Base-by-base conservation (phyloP, 2,888 invertebrate genomes). In the Eueremaeus valkanovi region DNA sequence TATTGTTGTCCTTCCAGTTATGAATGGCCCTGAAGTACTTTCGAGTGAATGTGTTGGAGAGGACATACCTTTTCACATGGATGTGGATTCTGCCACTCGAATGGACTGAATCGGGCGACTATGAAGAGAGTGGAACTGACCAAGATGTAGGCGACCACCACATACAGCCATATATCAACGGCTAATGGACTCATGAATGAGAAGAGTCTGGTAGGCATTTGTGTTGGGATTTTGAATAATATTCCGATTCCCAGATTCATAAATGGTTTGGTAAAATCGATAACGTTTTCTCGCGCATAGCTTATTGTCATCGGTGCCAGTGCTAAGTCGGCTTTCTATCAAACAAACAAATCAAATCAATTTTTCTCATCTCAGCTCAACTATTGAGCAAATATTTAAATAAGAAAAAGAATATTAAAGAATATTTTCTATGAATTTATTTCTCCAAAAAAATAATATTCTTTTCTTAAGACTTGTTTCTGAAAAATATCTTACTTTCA, bases 261-360 rank as follows among this genome's bases (percentile, higher is more conserved):
- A 85, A 96, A 98, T 0, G 97, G 98, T 82, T 96, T 96, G 0
- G 97, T 97, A 84, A 98, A 98, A 84, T 97, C 97, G 76, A 98
- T 95, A 76, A 92, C 91, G 83, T 92, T 91, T 83, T 96, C 96
- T 24, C 98, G 85, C 0, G 95, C 94, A 84, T 95, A 97, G 85
- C 94, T 97, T 80, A 98, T 98, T 1, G 97, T 98, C 90, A 98
- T 93, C 0, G 97, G 95, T 0, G 95, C 96, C 0, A 97, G 94
- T 0, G 96, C 97, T 79, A 98, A 86, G 83, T 98, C 97, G 5
- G 73, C 73, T 51, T 66, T 83, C 79, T 73, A 51, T 55, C 3
- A 45, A 11, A 45, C 13, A 63, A 21, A 16, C 27, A 55, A 45
- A 72, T 31, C n/a, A 6, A 27, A 29, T 29, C 31, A 27, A 29